These are phyloP conservation scores for Cerceris ruficornis DNA, from an alignment of 2,888 invertebrate species.

Conservation along the genomic window DNA sequence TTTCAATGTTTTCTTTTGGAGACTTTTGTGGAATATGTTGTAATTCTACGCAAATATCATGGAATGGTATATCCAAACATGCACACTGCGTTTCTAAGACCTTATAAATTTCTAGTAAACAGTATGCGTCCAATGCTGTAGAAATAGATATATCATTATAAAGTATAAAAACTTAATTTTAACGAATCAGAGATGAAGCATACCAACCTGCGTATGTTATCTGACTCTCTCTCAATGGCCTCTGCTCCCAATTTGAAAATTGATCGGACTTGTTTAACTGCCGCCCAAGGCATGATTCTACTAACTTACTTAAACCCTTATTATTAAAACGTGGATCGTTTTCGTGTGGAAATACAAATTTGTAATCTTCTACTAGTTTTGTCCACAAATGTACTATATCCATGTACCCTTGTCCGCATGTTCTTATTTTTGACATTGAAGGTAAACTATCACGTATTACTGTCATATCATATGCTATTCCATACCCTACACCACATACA, in stretches of 20 bases:
- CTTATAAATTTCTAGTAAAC: conserved; percentile 91
- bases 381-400: conserved; percentile 85
- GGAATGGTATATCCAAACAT: conserved; percentile 84
- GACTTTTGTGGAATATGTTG: conserved; percentile 77
- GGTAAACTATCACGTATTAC: conserved; percentile 86
- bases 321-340: conserved; percentile 83
- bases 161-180: conserved; percentile 3
- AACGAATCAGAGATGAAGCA: neutral
- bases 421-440: conserved; percentile 82
- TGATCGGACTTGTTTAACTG: conserved; percentile 94
- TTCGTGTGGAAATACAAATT: conserved; percentile 84
- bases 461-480: conserved; percentile 84
- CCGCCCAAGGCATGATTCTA: conserved; percentile 89
- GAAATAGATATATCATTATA: conserved; percentile 29
- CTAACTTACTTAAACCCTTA: conserved; percentile 88
- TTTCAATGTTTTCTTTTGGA: conserved; percentile 80
- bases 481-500: conserved; percentile 82
- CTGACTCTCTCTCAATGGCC: conserved; percentile 91
- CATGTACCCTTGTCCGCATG: conserved; percentile 83
- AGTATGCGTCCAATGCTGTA: conserved; percentile 92
- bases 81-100: conserved; percentile 83
- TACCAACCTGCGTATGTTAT: conserved; percentile 88
- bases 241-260: conserved; percentile 94
- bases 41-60: conserved; percentile 85
- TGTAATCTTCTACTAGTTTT: conserved; percentile 83